Percentiles rank a stretch among this genome's conserved stretches.
phyloP scores from a whole-genome alignment of 2,797 vertebrate species.

The Hippopotamyrus pictus region DNA sequence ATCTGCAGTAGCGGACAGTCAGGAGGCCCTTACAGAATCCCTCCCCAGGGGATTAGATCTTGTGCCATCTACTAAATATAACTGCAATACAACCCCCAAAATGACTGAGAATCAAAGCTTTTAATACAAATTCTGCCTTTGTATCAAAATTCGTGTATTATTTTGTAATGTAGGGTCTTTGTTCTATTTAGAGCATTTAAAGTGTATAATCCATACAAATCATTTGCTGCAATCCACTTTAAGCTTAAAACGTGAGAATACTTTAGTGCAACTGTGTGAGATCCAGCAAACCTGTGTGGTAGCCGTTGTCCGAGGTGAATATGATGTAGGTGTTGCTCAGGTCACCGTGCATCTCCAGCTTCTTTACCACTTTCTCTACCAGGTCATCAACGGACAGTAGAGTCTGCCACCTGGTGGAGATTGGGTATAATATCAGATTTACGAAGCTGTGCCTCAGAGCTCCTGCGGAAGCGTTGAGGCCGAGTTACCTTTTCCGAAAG shows the following conservation, averaged over 20 bases:
- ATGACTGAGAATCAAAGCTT: background rate
- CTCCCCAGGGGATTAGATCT: background rate
- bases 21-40: background rate
- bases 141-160: background rate
- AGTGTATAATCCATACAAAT: background rate
- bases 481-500: conserved; percentile 78
- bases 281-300: conserved; percentile 77
- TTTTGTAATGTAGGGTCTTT: background rate
- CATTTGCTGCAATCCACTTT: background rate
- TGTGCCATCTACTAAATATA: background rate
- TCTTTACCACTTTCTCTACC: conserved; percentile 84
- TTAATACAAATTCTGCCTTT: background rate
- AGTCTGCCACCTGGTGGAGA: conserved; percentile 77
- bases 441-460: background rate
- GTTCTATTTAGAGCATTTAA: background rate
- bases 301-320: conserved; percentile 96
- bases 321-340: conserved; percentile 87
- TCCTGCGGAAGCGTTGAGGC: background rate
- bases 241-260: background rate
- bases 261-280: background rate
- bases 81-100: background rate
- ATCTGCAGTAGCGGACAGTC: background rate
- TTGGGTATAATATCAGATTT: background rate
- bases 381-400: conserved; percentile 94
- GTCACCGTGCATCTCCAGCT: conserved; percentile 72